Base-by-base conservation (phyloP, 2,888 invertebrate species). In the Nephrotoma guestfalica region DNA sequence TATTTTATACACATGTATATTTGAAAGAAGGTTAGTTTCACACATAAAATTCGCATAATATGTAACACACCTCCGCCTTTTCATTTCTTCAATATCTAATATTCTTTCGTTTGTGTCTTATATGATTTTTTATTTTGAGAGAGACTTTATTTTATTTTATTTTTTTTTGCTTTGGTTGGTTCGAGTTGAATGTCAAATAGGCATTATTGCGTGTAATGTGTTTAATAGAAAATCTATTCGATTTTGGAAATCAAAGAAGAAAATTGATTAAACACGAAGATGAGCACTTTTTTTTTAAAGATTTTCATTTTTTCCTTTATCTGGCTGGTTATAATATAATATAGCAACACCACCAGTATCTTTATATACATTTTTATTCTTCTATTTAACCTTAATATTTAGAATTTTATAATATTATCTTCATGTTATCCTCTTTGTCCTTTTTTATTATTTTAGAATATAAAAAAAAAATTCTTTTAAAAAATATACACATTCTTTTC, bases 351-450 rank as follows among this genome's bases (percentile, higher is more conserved):
- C 43, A 43, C 11, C 43, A 43, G 43, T 43, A 71, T 71, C 71
- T 71, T 71, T 71, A 30, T 30, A 30, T 9, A 71, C 71, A 71
- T 30, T 71, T 71, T 71, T 71, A 57, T 57, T 57, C 51, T 57
- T 57, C 51, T 57, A 57, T 71, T 71, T 71, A 71, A 71, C 71
- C 71, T 71, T 71, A 71, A 71, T 71, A 71, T 71, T 71, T 71
- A 30, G 71, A 71, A 71, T 71, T 71, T 84, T 84, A 15, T 84
- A 41, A 84, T 84, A 84, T 84, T 84, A 84, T 84, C 84, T 84
- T 84, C 84, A 84, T 84, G 84, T 84, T 84, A 84, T 84, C 84
- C 84, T 84, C 84, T 84, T 84, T 84, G 84, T 84, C 84, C 84
- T 84, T 84, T 84, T 84, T 41, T 83, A 83, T 83, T 41, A 83